Base-by-base conservation (phyloP, 1,140 invertebrate species). In the Heliconius himera region DNA sequence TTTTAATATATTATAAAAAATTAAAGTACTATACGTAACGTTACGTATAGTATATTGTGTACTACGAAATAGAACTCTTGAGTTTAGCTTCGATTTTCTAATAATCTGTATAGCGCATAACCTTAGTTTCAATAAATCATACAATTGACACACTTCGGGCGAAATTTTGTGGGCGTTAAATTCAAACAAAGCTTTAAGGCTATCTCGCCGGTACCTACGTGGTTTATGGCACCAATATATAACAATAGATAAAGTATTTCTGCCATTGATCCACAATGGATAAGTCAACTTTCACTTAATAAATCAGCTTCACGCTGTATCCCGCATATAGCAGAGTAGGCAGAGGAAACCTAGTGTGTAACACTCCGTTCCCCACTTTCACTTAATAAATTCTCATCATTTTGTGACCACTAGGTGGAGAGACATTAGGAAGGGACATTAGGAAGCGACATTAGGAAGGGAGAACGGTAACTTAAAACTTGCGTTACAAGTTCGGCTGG, bases 121-220 rank as follows among this genome's bases (percentile, higher is more conserved):
- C 18, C 22, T 66, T 29, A 66, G 20, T 66, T 66, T 16, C 60
- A 22, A 56, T 66, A 26, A 66, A 26, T 29, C 26, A 26, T 66
- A 13, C 60, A 29, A 66, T 66, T 66, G 60, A 29, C 60, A 66
- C 13, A 26, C 22, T 66, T 66, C 26, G 9, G 3, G 60, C 60
- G 22, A 29, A 66, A 66, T n/a, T 66, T 66, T 16, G 60, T 29
- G 60, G 60, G 60, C 26, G 60, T 66, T n/a, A 66, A 66, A 66
- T 66, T 66, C 60, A 66, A 66, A 66, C 60, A 66, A 66, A 66
- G 60, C 60, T 66, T 66, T 66, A 18, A 66, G 26, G n/a, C 60
- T 66, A 66, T 66, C 60, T 66, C 60, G 9, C 22, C 26, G 8
- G n/a, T 56, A 56, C 2, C 8, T n/a, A 56, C 11, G 22, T 66